Percentiles rank a stretch among this genome's conserved stretches.
Conservation (phyloP, 1,140 invertebrate genomes). For the Brachionus manjavacas region DNA sequence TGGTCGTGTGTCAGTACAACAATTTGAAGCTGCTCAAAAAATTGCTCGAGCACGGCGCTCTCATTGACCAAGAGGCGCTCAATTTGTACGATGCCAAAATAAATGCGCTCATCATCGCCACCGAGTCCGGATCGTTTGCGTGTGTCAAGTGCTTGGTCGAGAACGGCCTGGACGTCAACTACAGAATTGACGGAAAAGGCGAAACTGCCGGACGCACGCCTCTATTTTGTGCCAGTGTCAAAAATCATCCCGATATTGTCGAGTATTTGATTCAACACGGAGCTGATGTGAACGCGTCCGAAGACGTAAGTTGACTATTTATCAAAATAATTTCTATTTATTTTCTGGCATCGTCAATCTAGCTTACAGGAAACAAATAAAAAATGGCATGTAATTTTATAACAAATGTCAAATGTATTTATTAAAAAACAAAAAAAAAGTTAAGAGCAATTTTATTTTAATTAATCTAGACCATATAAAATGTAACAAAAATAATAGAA, state of each 20-base stretch:
- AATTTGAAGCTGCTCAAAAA: conserved; percentile 25
- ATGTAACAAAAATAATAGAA: too few relatives aligned
- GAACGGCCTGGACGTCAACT: conserved; percentile 39
- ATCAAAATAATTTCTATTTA: too few relatives aligned
- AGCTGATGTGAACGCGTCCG: conserved; percentile 43
- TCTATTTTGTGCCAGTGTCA: conserved; percentile 43
- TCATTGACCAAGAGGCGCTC: not conserved
- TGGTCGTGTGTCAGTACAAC: conserved; percentile 42
- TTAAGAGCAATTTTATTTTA: too few relatives aligned
- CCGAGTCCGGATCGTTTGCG: conserved; percentile 42
- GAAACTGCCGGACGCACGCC: conserved; percentile 42
- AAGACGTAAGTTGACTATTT: conserved; percentile 27
- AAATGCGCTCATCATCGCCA: conserved; percentile 40
- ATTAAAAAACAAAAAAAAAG: too few relatives aligned
- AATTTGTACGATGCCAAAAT: conserved; percentile 43
- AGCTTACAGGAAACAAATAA: too few relatives aligned
- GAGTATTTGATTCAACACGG: conserved; percentile 39
- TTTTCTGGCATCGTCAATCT: too few relatives aligned
- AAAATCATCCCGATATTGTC: conserved; percentile 43
- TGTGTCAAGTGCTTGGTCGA: conserved; percentile 30
- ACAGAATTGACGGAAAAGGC: conserved; percentile 41
- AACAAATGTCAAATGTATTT: too few relatives aligned
- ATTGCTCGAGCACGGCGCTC: conserved; percentile 10
- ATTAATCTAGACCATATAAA: too few relatives aligned
- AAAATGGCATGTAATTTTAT: too few relatives aligned